Evolutionary conservation across 2,113 vertebrate genomes (phyloP).

Genomic region (Orientallactaga bullata): DNA sequence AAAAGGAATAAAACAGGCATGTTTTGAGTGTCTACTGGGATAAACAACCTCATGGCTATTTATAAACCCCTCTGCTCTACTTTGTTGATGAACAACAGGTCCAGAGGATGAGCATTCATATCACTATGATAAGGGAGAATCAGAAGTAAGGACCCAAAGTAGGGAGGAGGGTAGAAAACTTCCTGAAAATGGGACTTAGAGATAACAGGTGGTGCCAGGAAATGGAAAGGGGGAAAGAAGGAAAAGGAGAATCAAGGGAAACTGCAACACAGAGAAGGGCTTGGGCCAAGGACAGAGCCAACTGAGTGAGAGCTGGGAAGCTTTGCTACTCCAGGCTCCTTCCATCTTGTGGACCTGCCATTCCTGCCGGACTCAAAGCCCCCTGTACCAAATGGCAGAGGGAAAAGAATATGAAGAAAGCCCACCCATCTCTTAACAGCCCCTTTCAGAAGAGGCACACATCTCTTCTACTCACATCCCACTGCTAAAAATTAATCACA

Average conservation of each 20-base stretch:
- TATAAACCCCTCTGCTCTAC: not conserved
- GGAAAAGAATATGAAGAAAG: not conserved
- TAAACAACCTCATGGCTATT: not conserved
- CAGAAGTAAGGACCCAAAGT: not conserved
- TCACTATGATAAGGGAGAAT: not conserved
- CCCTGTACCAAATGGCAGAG: not conserved
- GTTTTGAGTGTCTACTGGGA: not conserved
- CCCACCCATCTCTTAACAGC: not conserved
- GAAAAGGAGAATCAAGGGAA: not conserved
- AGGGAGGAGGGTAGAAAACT: not conserved
- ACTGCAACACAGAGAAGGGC: not conserved
- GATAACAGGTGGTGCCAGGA: too few species aligned
- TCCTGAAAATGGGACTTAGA: not conserved
- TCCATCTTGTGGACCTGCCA: not conserved
- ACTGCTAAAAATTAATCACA: not conserved
- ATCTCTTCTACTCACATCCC: not conserved
- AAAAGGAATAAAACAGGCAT: not conserved
- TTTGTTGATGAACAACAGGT: not conserved
- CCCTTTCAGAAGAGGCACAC: not conserved
- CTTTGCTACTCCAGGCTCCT: not conserved
- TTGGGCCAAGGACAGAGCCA: not conserved
- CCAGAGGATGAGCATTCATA: not conserved
- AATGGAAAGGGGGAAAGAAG: too few species aligned
- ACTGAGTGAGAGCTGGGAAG: not conserved
- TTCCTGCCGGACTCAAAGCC: not conserved